These are phyloP conservation scores for Porites divaricata DNA, from an alignment of 92 coral and sea anemone species.

Conservation along the genomic window DNA sequence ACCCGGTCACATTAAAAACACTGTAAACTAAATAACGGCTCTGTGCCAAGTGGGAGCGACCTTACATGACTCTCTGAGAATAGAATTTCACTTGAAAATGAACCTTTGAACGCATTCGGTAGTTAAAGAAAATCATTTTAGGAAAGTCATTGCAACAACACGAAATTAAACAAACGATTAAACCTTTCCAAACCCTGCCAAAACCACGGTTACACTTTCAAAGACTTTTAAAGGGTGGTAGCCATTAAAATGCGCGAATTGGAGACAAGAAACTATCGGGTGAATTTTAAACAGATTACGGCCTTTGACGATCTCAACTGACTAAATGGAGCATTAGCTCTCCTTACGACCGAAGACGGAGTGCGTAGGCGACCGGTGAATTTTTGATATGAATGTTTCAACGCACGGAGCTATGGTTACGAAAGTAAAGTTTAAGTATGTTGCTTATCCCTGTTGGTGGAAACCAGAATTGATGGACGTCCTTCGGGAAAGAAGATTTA, in stretches of 20 bases:
- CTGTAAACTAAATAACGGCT: not conserved
- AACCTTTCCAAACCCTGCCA: too few species aligned
- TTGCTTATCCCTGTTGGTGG: not conserved
- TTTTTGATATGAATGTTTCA: not conserved
- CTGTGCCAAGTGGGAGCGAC: not conserved
- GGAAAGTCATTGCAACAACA: not conserved
- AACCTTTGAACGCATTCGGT: not conserved
- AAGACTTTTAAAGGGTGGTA: not conserved
- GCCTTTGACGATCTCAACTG: not conserved
- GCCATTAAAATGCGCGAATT: not conserved
- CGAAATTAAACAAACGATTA: not conserved
- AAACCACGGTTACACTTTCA: too few species aligned
- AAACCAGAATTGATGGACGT: not conserved
- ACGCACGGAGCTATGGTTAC: constrained; percentile 11
- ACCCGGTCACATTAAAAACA: not conserved
- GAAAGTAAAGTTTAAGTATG: not conserved
- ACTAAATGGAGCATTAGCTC: too few species aligned
- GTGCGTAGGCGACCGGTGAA: not conserved
- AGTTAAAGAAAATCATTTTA: constrained; percentile 3
- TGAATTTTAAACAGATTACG: not conserved
- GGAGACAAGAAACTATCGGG: not conserved
- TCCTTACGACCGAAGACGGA: not conserved
- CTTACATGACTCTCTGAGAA: not conserved
- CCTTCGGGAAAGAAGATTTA: too few species aligned
- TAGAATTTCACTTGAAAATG: not conserved